These are phyloP conservation scores for Smithornis capensis DNA, from an alignment of 2,113 vertebrate genomes.

Conservation along the genomic window DNA sequence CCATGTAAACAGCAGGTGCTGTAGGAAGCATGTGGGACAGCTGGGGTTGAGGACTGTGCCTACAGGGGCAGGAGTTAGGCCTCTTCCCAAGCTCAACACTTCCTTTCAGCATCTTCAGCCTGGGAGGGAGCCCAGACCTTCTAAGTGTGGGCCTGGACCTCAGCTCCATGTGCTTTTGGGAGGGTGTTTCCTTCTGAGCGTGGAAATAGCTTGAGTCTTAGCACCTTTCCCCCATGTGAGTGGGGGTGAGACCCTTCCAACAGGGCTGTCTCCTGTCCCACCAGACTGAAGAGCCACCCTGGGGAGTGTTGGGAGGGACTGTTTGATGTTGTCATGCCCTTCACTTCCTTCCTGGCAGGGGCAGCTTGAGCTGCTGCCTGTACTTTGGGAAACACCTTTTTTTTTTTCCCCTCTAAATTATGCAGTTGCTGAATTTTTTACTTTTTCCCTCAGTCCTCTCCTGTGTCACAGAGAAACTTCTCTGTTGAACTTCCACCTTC, in stretches of 20 bases:
- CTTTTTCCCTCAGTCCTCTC: not conserved
- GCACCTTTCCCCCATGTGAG: too few species aligned
- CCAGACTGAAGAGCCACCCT: not conserved
- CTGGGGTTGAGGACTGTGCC: not conserved
- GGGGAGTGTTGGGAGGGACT: not conserved
- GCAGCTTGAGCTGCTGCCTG: not conserved
- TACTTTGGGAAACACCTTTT: not conserved
- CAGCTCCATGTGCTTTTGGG: not conserved
- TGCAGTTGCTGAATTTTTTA: not conserved
- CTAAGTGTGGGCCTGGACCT: rapidly evolving
- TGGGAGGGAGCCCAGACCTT: not conserved
- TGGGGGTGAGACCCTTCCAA: too few species aligned
- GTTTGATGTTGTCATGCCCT: rapidly evolving
- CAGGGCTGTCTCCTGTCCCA: not conserved
- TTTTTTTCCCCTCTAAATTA: rapidly evolving
- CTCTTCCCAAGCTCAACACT: not conserved
- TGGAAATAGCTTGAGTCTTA: too few species aligned
- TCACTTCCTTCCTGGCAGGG: not conserved
- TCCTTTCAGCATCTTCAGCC: not conserved
- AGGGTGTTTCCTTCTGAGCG: not conserved
- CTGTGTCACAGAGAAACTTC: not conserved
- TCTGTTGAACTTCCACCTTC: not conserved
- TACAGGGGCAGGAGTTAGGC: not conserved
- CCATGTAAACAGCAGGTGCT: not conserved
- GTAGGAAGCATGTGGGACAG: rapidly evolving